Evolutionary conservation across 2,797 vertebrate species (phyloP).

Genomic region (Bovichtus variegatus): DNA sequence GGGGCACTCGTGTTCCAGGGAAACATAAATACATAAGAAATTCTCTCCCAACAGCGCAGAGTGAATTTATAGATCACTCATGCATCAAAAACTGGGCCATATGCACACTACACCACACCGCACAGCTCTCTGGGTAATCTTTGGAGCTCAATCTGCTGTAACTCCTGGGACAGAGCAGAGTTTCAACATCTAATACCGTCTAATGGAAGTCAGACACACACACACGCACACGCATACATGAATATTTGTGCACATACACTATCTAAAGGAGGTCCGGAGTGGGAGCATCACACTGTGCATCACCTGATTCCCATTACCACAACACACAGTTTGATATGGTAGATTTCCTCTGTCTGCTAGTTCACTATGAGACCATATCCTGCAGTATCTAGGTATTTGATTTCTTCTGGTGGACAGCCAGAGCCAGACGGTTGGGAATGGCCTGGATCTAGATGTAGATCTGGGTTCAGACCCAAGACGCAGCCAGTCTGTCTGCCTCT

Average conservation of each 20-base stretch:
- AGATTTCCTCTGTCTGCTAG: slow-evolving; percentile 18
- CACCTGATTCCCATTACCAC: slow-evolving; percentile 26
- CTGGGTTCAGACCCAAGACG: slow-evolving; percentile 59
- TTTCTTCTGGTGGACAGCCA: slow-evolving; percentile 27
- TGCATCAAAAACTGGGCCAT: slow-evolving; percentile 65
- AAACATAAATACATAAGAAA: slow-evolving; percentile 33
- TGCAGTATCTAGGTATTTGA: slow-evolving; percentile 35
- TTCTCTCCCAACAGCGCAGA: slow-evolving; percentile 20
- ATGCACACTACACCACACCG: slow-evolving; percentile 33
- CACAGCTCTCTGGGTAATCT: slow-evolving; percentile 50
- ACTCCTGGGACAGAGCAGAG: slow-evolving; percentile 44
- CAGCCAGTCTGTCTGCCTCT: slow-evolving; percentile 48
- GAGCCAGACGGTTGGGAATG: slow-evolving; percentile 30
- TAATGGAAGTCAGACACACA: slow-evolving; percentile 38
- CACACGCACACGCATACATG: background rate
- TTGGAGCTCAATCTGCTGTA: slow-evolving; percentile 46
- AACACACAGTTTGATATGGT: slow-evolving; percentile 12
- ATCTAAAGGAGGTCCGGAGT: slow-evolving; percentile 17
- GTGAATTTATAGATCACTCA: slow-evolving; percentile 66
- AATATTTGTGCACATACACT: background rate
- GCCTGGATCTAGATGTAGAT: slow-evolving; percentile 64
- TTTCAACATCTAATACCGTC: slow-evolving; percentile 48
- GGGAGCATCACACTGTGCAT: background rate
- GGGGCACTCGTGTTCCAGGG: slow-evolving; percentile 3
- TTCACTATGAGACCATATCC: slow-evolving; percentile 30